Evolutionary conservation across 2,797 vertebrate genomes (phyloP).

Genomic region (Todus mexicanus): DNA sequence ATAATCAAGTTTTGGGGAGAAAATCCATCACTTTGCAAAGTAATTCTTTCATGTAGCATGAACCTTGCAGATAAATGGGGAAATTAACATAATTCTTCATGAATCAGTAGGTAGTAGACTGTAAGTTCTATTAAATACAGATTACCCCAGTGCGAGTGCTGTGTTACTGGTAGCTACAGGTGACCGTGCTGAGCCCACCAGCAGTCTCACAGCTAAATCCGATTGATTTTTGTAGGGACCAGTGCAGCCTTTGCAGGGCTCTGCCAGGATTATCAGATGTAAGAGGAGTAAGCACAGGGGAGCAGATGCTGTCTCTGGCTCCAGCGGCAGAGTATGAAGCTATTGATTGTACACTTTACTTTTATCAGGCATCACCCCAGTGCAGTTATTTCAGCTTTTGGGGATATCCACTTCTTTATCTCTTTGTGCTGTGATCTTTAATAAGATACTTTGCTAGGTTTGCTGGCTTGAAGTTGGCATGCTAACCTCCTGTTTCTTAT

Average conservation of each 20-base stretch:
- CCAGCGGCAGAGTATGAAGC: background rate
- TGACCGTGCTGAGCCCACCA: background rate
- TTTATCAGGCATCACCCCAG: background rate
- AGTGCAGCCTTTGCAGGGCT: background rate
- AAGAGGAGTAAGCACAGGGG: background rate
- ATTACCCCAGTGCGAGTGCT: background rate
- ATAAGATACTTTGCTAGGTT: background rate
- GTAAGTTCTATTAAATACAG: background rate
- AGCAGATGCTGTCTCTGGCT: background rate
- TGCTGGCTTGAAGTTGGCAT: background rate
- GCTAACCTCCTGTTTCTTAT: background rate
- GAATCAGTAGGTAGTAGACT: background rate
- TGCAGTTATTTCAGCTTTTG: conserved; percentile 8
- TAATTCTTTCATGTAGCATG: background rate
- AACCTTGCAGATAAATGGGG: background rate
- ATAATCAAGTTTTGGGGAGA: background rate
- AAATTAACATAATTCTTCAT: background rate
- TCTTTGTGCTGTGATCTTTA: background rate
- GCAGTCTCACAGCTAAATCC: background rate
- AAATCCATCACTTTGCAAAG: background rate
- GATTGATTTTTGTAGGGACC: background rate
- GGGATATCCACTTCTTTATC: background rate
- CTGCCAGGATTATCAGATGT: background rate
- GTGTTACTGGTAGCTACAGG: background rate
- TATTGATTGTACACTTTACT: background rate